Percentiles rank a stretch among this genome's conserved stretches.
These are phyloP conservation scores for Rousettus leschenaultii DNA, from an alignment of 2,113 vertebrate species.

Conservation along the genomic window DNA sequence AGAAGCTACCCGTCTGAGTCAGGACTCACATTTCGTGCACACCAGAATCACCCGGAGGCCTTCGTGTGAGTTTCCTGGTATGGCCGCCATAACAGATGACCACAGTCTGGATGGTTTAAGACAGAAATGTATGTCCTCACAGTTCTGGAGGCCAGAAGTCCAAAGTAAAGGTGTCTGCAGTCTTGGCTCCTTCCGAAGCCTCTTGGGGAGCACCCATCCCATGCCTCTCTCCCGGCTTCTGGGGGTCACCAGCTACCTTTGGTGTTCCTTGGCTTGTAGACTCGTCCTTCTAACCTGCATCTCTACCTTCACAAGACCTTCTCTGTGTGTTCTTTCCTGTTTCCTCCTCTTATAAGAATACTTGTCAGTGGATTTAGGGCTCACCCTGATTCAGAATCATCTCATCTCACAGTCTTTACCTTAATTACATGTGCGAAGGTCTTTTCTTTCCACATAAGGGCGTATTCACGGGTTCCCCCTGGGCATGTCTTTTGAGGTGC, in stretches of 20 bases:
- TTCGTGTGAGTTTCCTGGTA: neutral
- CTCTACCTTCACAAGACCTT: neutral
- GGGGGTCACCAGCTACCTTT: neutral
- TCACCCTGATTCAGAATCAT: neutral
- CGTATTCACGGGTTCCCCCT: neutral
- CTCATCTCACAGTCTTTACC: neutral
- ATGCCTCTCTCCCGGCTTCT: neutral
- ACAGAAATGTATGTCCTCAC: neutral
- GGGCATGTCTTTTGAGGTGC: neutral
- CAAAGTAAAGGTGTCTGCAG: neutral
- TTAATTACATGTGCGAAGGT: neutral
- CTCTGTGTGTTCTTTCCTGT: neutral
- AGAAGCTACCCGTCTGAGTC: neutral
- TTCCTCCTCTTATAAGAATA: neutral
- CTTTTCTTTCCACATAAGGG: neutral
- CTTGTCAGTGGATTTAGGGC: neutral
- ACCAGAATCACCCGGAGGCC: neutral
- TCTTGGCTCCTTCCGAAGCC: neutral
- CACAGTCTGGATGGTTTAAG: neutral
- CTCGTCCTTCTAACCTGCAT: neutral
- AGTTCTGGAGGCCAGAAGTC: neutral
- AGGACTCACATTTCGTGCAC: neutral
- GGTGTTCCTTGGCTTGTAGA: neutral
- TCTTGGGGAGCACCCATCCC: neutral
- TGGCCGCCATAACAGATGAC: neutral